A percentile compares a stretch with the other conserved stretches of the same genome.
These are phyloP conservation scores for Sycophila sp. DNA, from an alignment of 1,140 invertebrate species.

Conservation along the genomic window DNA sequence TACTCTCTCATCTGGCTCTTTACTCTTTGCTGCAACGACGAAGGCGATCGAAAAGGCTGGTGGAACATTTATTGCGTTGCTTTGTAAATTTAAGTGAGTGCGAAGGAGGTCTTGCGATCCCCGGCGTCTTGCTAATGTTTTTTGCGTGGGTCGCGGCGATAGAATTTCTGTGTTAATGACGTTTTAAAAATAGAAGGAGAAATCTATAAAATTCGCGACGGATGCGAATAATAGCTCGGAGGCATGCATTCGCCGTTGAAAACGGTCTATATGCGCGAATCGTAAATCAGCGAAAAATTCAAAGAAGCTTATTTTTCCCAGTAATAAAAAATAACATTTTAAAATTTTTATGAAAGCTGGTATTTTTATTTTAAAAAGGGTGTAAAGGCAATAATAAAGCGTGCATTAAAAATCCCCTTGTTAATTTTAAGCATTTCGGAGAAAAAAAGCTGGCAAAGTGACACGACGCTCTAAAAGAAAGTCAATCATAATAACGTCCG, in stretches of 20 bases:
- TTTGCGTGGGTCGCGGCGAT: constrained; percentile 31
- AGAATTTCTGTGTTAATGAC: constrained; percentile 42
- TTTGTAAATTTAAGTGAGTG: constrained; percentile 41
- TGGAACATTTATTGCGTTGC: constrained; percentile 33
- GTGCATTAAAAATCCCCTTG: too few relatives aligned
- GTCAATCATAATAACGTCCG: too few relatives aligned
- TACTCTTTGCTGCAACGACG: background rate
- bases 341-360: too few relatives aligned
- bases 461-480: too few relatives aligned
- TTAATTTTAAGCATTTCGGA: too few relatives aligned
- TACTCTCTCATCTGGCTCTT: background rate
- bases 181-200: constrained; percentile 24
- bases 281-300: too few relatives aligned
- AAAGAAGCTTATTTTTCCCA: too few relatives aligned
- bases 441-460: too few relatives aligned
- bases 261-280: too few relatives aligned
- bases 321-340: too few relatives aligned
- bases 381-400: too few relatives aligned
- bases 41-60: background rate
- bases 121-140: constrained; percentile 30
- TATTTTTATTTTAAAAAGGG: too few relatives aligned
- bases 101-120: constrained; percentile 31
- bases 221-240: constrained; percentile 36
- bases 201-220: constrained; percentile 36
- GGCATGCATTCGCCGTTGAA: constrained; percentile 19